Evolutionary conservation across 1,140 invertebrate species (phyloP), one percentile per base, ranked within the genome.

Genomic region (Drosophila saltans): DNA sequence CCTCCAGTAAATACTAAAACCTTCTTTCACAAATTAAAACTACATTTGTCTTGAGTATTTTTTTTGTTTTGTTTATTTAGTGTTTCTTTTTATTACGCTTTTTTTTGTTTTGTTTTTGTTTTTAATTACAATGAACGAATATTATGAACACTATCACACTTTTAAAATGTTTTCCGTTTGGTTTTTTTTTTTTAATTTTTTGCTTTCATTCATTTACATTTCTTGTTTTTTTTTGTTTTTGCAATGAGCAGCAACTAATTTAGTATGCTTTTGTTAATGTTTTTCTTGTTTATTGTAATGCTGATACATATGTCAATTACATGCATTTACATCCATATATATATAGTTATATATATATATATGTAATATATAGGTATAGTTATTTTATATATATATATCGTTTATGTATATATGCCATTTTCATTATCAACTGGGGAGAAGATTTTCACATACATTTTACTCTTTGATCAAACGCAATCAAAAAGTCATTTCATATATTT

Each of bases 111-210:
- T 62, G 24, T 69, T 78, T 78, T 79, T 45, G 62, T 61, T 62
- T 65, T 89, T 65, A 84, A 89, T 84, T 88, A 89, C 84, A 83
- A 89, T 89, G 84, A 89, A 89, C 84, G 81, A 89, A 70, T 89
- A 88, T 89, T 83, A 89, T 89, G 80, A 89, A 84, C 84, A 83
- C 84, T 89, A 89, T 89, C 84, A 89, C 84, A 89, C 84, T 89
- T 89, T 82, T 69, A 89, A 89, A 89, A 86, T 88, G 83, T 86
- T 73, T 81, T 24, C 59, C 24, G 24, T 45, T 75, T 16, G 16
- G 16, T 16, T 41, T 56, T 62, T 66, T 59, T 52, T 66, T 73
- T 0, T 30, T n/a, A n/a, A 30, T 30, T 30, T 30, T 30, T 39
- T 24, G 11, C 58, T 26, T 63, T 48, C 28, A 64, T 72, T 65